These are phyloP conservation scores for Rhinogobio ventralis DNA, from an alignment of 2,797 vertebrate genomes.

Conservation along the genomic window DNA sequence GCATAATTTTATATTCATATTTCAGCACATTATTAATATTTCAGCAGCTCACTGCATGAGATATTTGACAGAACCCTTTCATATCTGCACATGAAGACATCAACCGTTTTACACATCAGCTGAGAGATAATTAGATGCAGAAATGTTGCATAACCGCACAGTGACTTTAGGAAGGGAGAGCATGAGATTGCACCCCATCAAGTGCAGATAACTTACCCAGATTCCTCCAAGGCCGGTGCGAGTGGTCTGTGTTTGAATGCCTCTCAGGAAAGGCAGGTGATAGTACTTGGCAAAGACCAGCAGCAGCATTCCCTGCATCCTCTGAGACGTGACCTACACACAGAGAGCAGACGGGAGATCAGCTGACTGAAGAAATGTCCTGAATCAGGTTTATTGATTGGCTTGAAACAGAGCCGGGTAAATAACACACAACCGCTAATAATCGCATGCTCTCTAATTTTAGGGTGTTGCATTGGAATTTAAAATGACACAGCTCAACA, in stretches of 20 bases:
- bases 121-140: not conserved
- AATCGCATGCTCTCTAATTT: not conserved
- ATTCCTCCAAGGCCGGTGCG: conserved; percentile 96
- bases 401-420: not conserved
- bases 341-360: conserved; percentile 27
- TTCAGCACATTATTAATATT: conserved; percentile 36
- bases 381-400: not conserved
- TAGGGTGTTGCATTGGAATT: not conserved
- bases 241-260: conserved; percentile 94
- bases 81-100: not conserved
- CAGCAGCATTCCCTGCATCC: conserved; percentile 95
- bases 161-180: not conserved
- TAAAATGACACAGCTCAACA: too few relatives aligned
- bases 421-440: not conserved
- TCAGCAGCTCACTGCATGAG: conserved; percentile 18
- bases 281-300: conserved; percentile 95
- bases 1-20: conserved; percentile 1
- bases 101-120: too few relatives aligned
- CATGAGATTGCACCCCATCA: not conserved
- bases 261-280: conserved; percentile 92
- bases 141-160: not conserved
- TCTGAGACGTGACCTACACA: conserved; percentile 88
- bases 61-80: conserved; percentile 7
- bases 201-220: conserved; percentile 84
- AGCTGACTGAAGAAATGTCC: not conserved